phyloP scores from a whole-genome alignment of 2,888 invertebrate species.

The Euproctis similis region DNA sequence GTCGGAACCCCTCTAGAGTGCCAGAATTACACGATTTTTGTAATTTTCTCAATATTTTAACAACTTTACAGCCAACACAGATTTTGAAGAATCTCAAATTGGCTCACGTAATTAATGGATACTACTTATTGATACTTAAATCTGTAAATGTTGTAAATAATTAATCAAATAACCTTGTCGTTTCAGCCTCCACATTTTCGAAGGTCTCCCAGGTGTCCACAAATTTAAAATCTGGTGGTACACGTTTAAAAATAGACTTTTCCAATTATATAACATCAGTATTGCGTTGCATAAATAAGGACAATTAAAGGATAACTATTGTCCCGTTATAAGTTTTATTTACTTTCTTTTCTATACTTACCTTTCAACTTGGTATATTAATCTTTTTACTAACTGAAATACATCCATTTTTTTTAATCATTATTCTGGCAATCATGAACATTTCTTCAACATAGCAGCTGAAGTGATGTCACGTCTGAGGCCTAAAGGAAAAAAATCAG shows the following conservation, averaged over 20 bases:
- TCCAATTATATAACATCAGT: slow-evolving; percentile 60
- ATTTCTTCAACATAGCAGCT: too few species aligned
- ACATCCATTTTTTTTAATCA: slow-evolving; percentile 35
- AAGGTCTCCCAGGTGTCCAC: slow-evolving; percentile 76
- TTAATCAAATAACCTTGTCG: slow-evolving; percentile 6
- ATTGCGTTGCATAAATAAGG: slow-evolving; percentile 55
- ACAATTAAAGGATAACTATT: slow-evolving; percentile 29
- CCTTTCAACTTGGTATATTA: slow-evolving; percentile 9
- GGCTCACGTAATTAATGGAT: too few species aligned
- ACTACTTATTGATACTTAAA: too few species aligned
- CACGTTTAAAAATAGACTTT: slow-evolving; percentile 77
- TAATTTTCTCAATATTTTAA: too few species aligned
- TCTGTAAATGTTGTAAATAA: too few species aligned
- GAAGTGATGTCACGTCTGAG: too few species aligned
- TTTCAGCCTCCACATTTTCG: slow-evolving; percentile 76
- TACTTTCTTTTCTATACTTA: slow-evolving; percentile 22
- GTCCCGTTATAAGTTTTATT: slow-evolving; percentile 13
- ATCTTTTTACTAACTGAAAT: slow-evolving; percentile 34
- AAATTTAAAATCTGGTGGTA: slow-evolving; percentile 75
- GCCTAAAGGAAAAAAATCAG: too few species aligned
- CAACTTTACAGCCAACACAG: too few species aligned
- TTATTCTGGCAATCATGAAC: too few species aligned
- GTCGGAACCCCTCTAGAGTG: too few species aligned
- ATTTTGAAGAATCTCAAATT: too few species aligned
- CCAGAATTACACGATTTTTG: too few species aligned